Evolutionary conservation across 1,140 invertebrate species (phyloP), one percentile per base, ranked within the genome.

Genomic region (Meloidogyne floridensis): DNA sequence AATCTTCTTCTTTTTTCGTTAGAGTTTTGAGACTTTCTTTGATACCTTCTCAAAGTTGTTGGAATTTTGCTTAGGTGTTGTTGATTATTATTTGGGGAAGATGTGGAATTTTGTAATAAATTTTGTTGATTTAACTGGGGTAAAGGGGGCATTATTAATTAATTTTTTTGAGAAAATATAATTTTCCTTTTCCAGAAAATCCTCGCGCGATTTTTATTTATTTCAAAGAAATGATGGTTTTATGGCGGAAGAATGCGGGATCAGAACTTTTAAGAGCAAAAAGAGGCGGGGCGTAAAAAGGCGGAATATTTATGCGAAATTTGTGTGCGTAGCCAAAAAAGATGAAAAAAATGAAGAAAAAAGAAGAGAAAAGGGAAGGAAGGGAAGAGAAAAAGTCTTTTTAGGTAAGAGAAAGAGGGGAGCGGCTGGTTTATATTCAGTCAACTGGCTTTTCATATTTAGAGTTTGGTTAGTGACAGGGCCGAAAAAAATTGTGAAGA

Each of bases 101-200:
- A 77, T 74, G 5, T 5, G 3, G 43, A 42, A 43, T 20, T 75
- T 51, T 54, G 47, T 54, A 32, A 65, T 53, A 47, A 47, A 65
- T 77, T 77, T 77, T 77, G 75, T 13, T 13, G n/a, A 74, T 53
- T 75, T 47, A 75, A 75, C 56, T 75, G 74, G 32, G 74, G 43
- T 32, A 69, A 13, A 42, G 47, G 75, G 13, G 51, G 47, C 59
- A 65, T 65, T 65, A n/a, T 65, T 65, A n/a, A n/a, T 65, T 65
- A n/a, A n/a, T n/a, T n/a, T 13, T n/a, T 65, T n/a, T 7, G 7
- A 65, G 56, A 59, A 15, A 59, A 59, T 15, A 59, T 59, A 13
- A 5, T 65, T 18, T 65, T n/a, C 7, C 15, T 65, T 59, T 59
- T 65, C 59, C 59, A 65, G 59, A 65, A 65, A 65, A 65, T 65